These are phyloP conservation scores for Sclerodermus sp. DNA, from an alignment of 2,888 invertebrate genomes.

Conservation along the genomic window DNA sequence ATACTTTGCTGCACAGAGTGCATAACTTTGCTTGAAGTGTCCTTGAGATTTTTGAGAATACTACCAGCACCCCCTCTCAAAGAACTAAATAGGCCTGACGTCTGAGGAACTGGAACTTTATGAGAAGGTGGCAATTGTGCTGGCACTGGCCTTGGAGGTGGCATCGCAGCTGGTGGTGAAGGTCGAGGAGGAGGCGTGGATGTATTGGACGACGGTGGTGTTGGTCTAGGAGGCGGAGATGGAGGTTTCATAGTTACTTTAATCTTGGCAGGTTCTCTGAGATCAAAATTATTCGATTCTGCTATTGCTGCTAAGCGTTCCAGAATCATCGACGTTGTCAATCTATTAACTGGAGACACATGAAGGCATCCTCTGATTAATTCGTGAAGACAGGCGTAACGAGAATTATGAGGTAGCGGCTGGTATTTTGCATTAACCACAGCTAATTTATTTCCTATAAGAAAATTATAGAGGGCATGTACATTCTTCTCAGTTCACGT, in stretches of 20 bases:
- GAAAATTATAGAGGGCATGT: too few relatives aligned
- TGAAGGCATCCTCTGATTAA: slow-evolving; percentile 75
- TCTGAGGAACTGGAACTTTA: slow-evolving; percentile 31
- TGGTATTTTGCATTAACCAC: slow-evolving; percentile 96
- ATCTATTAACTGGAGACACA: slow-evolving; percentile 80
- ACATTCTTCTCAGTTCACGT: slow-evolving; percentile 2
- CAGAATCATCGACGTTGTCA: slow-evolving; percentile 77
- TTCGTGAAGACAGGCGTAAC: slow-evolving; percentile 84
- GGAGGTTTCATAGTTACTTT: slow-evolving; percentile 50
- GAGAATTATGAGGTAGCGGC: slow-evolving; percentile 77
- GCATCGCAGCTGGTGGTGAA: slow-evolving; percentile 44
- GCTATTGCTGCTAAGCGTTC: slow-evolving; percentile 88
- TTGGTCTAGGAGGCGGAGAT: slow-evolving; percentile 42
- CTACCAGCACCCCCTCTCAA: slow-evolving; percentile 91
- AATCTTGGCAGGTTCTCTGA: slow-evolving; percentile 76
- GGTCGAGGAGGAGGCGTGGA: slow-evolving; percentile 38
- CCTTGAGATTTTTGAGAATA: slow-evolving; percentile 90
- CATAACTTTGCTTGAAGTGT: slow-evolving; percentile 95
- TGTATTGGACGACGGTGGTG: slow-evolving; percentile 43
- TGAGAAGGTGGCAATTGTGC: slow-evolving; percentile 24
- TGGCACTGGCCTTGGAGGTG: slow-evolving; percentile 40
- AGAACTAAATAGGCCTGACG: slow-evolving; percentile 77
- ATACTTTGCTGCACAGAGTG: slow-evolving; percentile 93
- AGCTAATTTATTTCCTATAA: slow-evolving; percentile 78
- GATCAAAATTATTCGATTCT: slow-evolving; percentile 79